These are phyloP conservation scores for Tyto alba DNA, from an alignment of 2,113 vertebrate genomes.

Conservation along the genomic window DNA sequence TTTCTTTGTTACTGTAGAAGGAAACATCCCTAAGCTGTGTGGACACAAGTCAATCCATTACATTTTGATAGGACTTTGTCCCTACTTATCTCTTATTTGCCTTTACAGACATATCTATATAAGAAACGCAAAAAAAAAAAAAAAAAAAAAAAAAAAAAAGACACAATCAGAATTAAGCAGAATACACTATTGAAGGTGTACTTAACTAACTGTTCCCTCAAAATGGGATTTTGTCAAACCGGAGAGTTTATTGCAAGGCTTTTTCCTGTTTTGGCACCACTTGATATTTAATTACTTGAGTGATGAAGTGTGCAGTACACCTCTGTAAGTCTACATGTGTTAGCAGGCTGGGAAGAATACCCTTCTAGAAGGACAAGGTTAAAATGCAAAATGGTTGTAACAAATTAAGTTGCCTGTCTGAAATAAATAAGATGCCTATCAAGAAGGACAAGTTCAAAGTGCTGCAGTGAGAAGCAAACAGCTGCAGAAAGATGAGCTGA, in stretches of 20 bases:
- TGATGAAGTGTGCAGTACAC: neutral
- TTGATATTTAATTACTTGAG: neutral
- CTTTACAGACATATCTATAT: neutral
- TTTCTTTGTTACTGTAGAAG: neutral
- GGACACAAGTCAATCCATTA: neutral
- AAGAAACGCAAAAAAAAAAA: neutral
- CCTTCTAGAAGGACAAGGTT: neutral
- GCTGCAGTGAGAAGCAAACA: neutral
- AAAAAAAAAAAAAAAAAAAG: too few relatives aligned
- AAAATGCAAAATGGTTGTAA: neutral
- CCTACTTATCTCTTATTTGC: neutral
- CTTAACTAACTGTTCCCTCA: neutral
- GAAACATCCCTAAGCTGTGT: accelerated
- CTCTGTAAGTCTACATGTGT: neutral
- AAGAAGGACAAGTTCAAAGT: neutral
- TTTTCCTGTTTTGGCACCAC: neutral
- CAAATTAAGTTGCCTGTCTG: neutral
- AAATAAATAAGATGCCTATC: neutral
- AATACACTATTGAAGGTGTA: neutral
- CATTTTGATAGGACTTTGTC: neutral
- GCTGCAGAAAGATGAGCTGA: neutral
- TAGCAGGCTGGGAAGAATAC: neutral
- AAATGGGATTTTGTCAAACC: neutral
- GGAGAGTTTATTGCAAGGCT: neutral
- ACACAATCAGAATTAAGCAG: neutral